These are phyloP conservation scores for Chaetops frenatus DNA, from an alignment of 2,113 vertebrate species.

Conservation along the genomic window DNA sequence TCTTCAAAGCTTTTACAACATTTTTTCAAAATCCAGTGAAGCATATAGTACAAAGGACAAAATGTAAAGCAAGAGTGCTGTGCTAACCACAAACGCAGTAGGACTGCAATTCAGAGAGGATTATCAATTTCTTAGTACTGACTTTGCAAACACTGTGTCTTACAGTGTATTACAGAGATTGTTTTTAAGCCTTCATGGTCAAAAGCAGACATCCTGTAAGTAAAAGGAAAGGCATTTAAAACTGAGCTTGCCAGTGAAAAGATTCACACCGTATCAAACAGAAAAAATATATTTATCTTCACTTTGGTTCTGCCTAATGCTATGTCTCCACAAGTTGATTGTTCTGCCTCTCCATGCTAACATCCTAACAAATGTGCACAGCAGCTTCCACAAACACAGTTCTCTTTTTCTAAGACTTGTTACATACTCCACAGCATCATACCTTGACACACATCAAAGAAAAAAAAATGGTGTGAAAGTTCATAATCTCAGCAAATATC, in stretches of 20 bases:
- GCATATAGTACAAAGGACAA: neutral
- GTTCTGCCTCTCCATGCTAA: neutral
- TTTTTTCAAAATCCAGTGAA: constrained; percentile 17
- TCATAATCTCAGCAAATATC: neutral
- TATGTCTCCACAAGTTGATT: neutral
- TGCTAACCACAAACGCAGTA: neutral
- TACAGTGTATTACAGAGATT: neutral
- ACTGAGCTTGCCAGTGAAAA: neutral
- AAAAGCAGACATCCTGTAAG: neutral
- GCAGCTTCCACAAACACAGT: neutral
- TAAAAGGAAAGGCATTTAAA: neutral
- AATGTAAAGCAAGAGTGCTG: neutral
- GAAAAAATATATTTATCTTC: neutral
- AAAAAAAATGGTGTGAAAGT: neutral
- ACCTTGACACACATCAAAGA: neutral
- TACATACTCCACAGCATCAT: neutral
- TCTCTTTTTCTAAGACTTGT: neutral
- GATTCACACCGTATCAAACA: neutral
- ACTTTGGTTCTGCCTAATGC: neutral
- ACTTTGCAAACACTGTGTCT: neutral
- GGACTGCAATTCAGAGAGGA: neutral
- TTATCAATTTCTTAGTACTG: neutral
- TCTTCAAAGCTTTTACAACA: neutral
- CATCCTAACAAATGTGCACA: neutral
- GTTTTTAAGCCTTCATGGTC: neutral